phyloP scores from a whole-genome alignment of 2,113 vertebrate species.

The Ptychochromis oligacanthus region DNA sequence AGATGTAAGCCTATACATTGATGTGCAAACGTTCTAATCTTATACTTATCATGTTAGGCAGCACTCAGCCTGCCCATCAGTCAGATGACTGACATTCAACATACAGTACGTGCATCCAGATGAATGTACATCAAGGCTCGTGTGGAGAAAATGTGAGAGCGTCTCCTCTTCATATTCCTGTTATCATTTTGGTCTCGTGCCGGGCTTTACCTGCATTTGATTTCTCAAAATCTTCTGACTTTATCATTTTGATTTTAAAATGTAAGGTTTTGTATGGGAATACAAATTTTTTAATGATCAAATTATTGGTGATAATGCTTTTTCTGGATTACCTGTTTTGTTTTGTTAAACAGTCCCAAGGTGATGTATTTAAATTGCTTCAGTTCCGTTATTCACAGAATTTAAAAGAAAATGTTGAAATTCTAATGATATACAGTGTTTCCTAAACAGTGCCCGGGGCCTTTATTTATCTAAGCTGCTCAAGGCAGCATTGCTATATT shows the following conservation, averaged over 20 bases:
- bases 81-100: slow-evolving; percentile 36
- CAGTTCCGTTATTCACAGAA: background rate
- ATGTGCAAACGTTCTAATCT: slow-evolving; percentile 49
- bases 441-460: background rate
- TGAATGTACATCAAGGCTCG: slow-evolving; percentile 24
- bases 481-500: background rate
- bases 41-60: slow-evolving; percentile 49
- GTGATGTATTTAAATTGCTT: background rate
- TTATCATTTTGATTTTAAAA: background rate
- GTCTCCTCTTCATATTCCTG: background rate
- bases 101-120: slow-evolving; percentile 5
- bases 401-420: background rate
- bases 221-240: background rate
- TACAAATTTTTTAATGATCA: background rate
- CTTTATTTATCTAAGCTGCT: slow-evolving; percentile 1
- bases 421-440: background rate
- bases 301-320: background rate
- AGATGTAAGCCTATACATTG: slow-evolving; percentile 35
- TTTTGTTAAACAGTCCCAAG: background rate
- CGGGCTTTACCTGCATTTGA: background rate
- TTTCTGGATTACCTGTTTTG: background rate
- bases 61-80: slow-evolving; percentile 31
- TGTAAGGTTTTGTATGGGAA: background rate
- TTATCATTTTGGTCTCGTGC: background rate
- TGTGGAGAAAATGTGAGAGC: background rate